These are phyloP conservation scores for Oxygymnocypris stewartii DNA, from an alignment of 2,113 vertebrate genomes.

Conservation along the genomic window DNA sequence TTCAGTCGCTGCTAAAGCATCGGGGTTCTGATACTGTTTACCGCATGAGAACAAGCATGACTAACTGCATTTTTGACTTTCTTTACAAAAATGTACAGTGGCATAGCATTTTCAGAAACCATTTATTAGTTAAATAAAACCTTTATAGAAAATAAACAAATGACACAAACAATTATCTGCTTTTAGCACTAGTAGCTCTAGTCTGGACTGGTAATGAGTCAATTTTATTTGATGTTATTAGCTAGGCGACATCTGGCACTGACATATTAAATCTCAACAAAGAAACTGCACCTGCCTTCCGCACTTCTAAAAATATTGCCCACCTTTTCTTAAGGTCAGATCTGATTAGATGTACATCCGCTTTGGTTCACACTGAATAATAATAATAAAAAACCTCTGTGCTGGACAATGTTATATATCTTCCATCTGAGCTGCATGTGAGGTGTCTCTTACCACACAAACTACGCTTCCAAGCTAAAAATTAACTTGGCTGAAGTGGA, in stretches of 20 bases:
- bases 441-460: slow-evolving; percentile 53
- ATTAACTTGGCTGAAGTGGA: slow-evolving; percentile 67
- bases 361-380: slow-evolving; percentile 6
- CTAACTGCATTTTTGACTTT: background rate
- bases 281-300: background rate
- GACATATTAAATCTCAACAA: background rate
- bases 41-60: too few relatives aligned
- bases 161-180: background rate
- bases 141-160: background rate
- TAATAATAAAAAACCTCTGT: background rate
- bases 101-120: background rate
- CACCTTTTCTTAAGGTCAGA: background rate
- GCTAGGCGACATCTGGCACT: background rate
- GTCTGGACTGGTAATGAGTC: background rate
- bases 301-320: background rate
- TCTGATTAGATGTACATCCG: background rate
- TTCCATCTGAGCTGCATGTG: slow-evolving; percentile 22
- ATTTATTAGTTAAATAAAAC: background rate
- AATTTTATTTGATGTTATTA: background rate
- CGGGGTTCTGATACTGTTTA: too few relatives aligned
- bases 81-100: background rate
- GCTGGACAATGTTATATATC: background rate
- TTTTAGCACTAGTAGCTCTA: background rate
- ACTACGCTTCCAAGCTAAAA: slow-evolving; percentile 54
- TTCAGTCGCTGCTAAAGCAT: too few relatives aligned